These are phyloP conservation scores for Acanthosepion pharaonis DNA, from an alignment of 2,888 invertebrate species.

Conservation along the genomic window DNA sequence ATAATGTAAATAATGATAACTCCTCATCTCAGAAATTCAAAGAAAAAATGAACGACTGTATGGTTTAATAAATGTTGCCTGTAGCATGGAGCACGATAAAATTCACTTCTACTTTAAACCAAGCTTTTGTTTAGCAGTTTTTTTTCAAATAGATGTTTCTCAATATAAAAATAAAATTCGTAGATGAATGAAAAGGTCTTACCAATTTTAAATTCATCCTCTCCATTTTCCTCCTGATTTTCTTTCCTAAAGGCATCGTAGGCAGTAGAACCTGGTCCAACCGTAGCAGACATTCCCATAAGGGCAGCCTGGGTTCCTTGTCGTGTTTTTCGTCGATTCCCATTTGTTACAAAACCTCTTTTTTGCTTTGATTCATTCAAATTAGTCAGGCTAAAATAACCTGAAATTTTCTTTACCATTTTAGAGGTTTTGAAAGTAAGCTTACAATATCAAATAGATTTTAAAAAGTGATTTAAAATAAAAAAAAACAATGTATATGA, in stretches of 20 bases:
- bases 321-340: background rate
- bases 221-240: background rate
- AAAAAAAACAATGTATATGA: background rate
- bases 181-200: background rate
- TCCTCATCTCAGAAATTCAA: too few relatives aligned
- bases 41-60: too few relatives aligned
- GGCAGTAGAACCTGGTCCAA: background rate
- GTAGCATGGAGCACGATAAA: too few relatives aligned
- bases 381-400: background rate
- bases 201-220: conserved; percentile 6
- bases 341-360: background rate
- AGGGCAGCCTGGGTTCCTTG: background rate
- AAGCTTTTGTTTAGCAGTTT: too few relatives aligned
- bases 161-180: too few relatives aligned
- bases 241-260: background rate
- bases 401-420: background rate
- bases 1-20: too few relatives aligned
- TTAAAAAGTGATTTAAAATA: background rate
- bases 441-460: background rate
- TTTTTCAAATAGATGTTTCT: too few relatives aligned
- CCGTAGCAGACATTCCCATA: background rate
- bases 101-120: too few relatives aligned
- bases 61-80: too few relatives aligned
- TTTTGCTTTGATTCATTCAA: background rate
- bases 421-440: background rate